Evolutionary conservation across 2,797 vertebrate species (phyloP), one percentile per base, ranked within the genome.

Genomic region (Lagocephalus sceleratus): DNA sequence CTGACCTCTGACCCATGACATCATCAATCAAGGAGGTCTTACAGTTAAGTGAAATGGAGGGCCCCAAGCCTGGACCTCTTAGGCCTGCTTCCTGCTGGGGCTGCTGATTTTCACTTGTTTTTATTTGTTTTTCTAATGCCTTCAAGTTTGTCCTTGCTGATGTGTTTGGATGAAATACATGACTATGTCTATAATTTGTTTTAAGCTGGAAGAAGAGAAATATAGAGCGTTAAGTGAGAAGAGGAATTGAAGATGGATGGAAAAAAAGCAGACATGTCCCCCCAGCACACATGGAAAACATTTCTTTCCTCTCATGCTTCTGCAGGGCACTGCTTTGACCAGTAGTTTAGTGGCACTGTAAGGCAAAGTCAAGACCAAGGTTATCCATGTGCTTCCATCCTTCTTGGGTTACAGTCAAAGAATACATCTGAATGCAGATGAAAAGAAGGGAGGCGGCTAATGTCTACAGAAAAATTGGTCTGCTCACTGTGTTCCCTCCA

Each of bases 1-100:
- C 54, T 70, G 92, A 92, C 93, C 95, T 94, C 89, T 80, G 93
- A 87, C 94, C 94, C 79, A 49, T 88, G 86, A 92, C 91, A 94
- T 94, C 94, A 94, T 99, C 92, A 92, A 97, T 98, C 95, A 98
- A 85, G 85, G 83, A 79, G 89, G 87, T 92, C 88, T 85, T 89
- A 89, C 90, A 91, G 80, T 93, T 91, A 87, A 90, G 88, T 91
- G 90, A 93, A 94, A 78, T 64, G 67, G 66, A 76, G 84, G 88
- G 90, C 81, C 88, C 87, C 84, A 87, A 87, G 82, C 78, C 83
- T 85, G 86, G 78, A 90, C 86, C 84, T 84, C 84, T 90, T 84
- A 85, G 79, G 80, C 78, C 3, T 14, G 73, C 63, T 85, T 19
- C 86, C 84, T 83, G 84, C 79, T 66, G 81, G 70, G 76, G 80